Evolutionary conservation across 2,888 invertebrate genomes (phyloP).

Genomic region (Drosophila sordidapex): DNA sequence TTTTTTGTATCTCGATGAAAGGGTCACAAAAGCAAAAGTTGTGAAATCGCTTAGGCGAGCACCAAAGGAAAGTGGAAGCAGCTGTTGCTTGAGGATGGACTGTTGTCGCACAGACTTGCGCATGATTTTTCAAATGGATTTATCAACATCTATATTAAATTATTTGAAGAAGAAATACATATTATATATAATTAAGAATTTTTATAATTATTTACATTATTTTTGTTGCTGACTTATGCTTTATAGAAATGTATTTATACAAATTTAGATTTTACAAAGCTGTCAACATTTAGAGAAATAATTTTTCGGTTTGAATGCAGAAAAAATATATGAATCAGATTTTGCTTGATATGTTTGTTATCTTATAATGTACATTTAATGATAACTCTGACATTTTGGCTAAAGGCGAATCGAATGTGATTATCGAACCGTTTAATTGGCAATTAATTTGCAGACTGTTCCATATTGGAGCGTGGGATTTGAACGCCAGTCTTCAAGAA

Average conservation of each 20-base stretch:
- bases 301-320: neutral
- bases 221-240: neutral
- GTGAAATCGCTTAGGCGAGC: conserved; percentile 44
- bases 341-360: neutral
- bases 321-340: neutral
- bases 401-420: conserved; percentile 60
- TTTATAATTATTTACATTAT: neutral
- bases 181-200: neutral
- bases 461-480: conserved; percentile 60
- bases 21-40: conserved; percentile 61
- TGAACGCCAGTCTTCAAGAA: conserved; percentile 32
- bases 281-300: neutral
- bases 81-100: conserved; percentile 41
- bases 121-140: neutral
- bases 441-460: conserved; percentile 67
- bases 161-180: too few relatives aligned
- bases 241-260: neutral
- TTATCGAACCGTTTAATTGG: conserved; percentile 67
- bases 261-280: neutral
- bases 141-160: neutral
- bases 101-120: conserved; percentile 1
- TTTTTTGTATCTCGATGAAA: conserved; percentile 10
- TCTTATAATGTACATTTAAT: neutral
- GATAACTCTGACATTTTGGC: conserved; percentile 15
- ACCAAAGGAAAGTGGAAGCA: conserved; percentile 55